Base-by-base conservation (phyloP, 2,888 invertebrate species). In the Mesorhabditis sp. region DNA sequence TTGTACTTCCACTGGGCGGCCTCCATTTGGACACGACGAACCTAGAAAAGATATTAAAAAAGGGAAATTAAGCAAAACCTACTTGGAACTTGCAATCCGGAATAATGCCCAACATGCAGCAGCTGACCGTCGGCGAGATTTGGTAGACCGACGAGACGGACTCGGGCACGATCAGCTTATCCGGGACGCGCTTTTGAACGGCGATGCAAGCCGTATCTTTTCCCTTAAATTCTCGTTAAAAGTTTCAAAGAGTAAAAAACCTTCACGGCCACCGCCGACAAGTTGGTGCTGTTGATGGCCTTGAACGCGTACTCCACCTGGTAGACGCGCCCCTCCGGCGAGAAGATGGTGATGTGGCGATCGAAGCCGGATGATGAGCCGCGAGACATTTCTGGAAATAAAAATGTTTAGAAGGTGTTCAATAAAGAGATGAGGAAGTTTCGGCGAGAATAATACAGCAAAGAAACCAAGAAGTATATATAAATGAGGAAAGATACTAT, bases 281-380 rank as follows among this genome's bases (percentile, higher is more conserved):
- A 89, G 4, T 96, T 97, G 70, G 95, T 95, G 87, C 97, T 96
- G 87, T 95, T 96, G 79, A 98, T 97, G 0, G 98, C 97, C 88
- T 99, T 99, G 87, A 98, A 92, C 0, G 98, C 98, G 91, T 98
- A 98, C 88, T 98, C 98, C 92, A 88, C 97, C 93, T 98, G 98
- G 87, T 98, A 98, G 4, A 98, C 90, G 82, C 98, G 91, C 70
- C 98, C 98, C 90, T 98, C 98, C 0, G 98, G 98, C n/a, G 97
- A 98, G 89, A 98, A 98, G 85, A 98, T 98, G 68, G 98, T 98
- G 87, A 98, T 98, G 88, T 98, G 97, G 86, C 98, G 91, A 89
- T 98, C 98, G 89, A 99, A 98, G 82, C 98, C 98, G 83, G 97
- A 97, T 88, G 96, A 96, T 87, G 94, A 95, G 87, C 96, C 97